Conservation (phyloP, 2,113 vertebrate genomes). For the Phoxinus phoxinus region DNA sequence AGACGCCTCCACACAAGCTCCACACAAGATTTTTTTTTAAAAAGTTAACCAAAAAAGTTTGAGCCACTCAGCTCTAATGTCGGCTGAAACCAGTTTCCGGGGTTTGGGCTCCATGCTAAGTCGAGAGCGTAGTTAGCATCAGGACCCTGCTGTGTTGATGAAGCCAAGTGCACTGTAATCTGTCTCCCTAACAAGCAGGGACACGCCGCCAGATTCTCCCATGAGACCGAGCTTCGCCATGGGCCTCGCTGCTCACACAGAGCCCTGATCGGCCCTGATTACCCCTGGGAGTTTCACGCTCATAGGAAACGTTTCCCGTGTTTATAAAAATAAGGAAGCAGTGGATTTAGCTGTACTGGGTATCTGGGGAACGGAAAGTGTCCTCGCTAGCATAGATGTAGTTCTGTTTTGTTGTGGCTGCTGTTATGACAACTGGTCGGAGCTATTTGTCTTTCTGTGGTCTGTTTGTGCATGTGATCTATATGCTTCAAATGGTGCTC, state of each 20-base stretch:
- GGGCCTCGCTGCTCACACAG: slow-evolving; percentile 42
- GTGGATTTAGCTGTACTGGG: not conserved
- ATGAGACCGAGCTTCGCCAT: slow-evolving; percentile 33
- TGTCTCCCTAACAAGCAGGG: slow-evolving; percentile 58
- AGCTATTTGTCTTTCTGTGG: slow-evolving; percentile 41
- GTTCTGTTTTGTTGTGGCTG: slow-evolving; percentile 52
- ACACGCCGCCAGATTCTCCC: slow-evolving; percentile 44
- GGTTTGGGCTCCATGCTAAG: slow-evolving; percentile 7
- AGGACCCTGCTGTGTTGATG: slow-evolving; percentile 51
- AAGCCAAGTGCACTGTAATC: slow-evolving; percentile 53
- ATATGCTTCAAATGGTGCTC: slow-evolving; percentile 45
- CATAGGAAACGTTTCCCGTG: slow-evolving; percentile 17
- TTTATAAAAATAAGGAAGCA: slow-evolving; percentile 48
- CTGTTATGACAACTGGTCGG: slow-evolving; percentile 47
- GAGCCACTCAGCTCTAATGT: not conserved
- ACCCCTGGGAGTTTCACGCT: slow-evolving; percentile 46
- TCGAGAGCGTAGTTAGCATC: slow-evolving; percentile 40
- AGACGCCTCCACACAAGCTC: not conserved
- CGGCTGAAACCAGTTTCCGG: slow-evolving; percentile 7
- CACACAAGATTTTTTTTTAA: not conserved
- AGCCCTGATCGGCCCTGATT: slow-evolving; percentile 53
- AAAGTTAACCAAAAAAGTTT: slow-evolving; percentile 29
- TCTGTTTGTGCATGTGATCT: slow-evolving; percentile 26
- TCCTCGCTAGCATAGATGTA: not conserved
- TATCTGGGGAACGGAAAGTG: not conserved